Percentiles rank a stretch among this genome's conserved stretches.
Conservation (phyloP, 1,140 invertebrate genomes). For the Zaprionus vittiger region DNA sequence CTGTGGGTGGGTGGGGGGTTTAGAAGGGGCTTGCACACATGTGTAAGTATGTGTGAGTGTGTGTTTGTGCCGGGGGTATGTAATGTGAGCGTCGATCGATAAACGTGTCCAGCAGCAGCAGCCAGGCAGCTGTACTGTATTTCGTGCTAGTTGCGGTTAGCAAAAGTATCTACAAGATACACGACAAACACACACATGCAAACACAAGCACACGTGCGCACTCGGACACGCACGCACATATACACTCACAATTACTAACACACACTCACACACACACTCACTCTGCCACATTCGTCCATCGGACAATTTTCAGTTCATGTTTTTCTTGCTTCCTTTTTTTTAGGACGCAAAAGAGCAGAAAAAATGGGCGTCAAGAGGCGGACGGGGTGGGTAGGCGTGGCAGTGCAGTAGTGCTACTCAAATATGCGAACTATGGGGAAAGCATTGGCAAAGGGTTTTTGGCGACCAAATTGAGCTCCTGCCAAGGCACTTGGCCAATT, state of each 20-base stretch:
- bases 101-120: slow-evolving; percentile 68
- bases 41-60: not conserved
- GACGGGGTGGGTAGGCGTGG: too few relatives aligned
- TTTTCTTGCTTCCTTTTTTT: slow-evolving; percentile 24
- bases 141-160: slow-evolving; percentile 53
- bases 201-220: slow-evolving; percentile 36
- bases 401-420: not conserved
- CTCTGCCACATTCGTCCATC: slow-evolving; percentile 48
- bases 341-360: slow-evolving; percentile 30
- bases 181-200: slow-evolving; percentile 19
- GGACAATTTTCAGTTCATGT: slow-evolving; percentile 29
- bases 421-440: not conserved
- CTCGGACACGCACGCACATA: not conserved
- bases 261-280: not conserved
- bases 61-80: slow-evolving; percentile 10
- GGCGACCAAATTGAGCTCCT: not conserved
- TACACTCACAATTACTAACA: not conserved
- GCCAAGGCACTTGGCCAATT: not conserved
- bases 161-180: slow-evolving; percentile 72
- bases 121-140: slow-evolving; percentile 45
- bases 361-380: not conserved
- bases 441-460: not conserved
- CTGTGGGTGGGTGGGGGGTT: not conserved
- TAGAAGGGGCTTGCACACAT: not conserved
- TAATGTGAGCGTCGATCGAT: slow-evolving; percentile 53